A percentile compares a stretch with the other conserved stretches of the same genome.
These are phyloP conservation scores for Scaptomyza graminum DNA, from an alignment of 1,140 invertebrate genomes.

Conservation along the genomic window DNA sequence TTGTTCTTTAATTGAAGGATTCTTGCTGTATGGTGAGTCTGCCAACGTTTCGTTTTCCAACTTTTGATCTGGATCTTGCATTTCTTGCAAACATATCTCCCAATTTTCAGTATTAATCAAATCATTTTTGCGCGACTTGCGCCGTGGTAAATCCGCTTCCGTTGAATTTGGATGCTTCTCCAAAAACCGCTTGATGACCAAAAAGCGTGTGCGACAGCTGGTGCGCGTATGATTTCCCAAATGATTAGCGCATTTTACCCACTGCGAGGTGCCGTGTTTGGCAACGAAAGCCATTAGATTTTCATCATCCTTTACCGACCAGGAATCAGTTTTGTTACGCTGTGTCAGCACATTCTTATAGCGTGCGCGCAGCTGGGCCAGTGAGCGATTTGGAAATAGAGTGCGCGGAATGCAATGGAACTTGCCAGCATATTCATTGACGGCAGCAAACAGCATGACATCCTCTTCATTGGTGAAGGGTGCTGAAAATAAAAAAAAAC, in stretches of 20 bases:
- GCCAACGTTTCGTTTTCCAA: background rate
- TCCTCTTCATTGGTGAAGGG: conserved; percentile 86
- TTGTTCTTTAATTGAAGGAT: no score
- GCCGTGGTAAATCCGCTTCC: conserved; percentile 74
- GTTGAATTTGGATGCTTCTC: conserved; percentile 70
- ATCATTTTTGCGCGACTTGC: conserved; percentile 23
- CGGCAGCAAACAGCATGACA: conserved; percentile 85
- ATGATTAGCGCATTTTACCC: conserved; percentile 83
- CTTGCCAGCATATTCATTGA: conserved; percentile 86
- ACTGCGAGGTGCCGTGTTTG: conserved; percentile 79
- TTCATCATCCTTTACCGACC: conserved; percentile 84
- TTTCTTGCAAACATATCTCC: conserved; percentile 61
- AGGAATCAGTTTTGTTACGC: conserved; percentile 79
- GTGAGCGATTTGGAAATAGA: conserved; percentile 85
- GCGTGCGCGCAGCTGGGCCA: conserved; percentile 85
- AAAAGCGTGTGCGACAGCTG: conserved; percentile 84
- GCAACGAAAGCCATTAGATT: conserved; percentile 82
- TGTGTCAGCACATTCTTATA: conserved; percentile 84
- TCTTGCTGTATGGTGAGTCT: no score
- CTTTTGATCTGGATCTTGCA: conserved; percentile 33
- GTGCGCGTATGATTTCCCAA: conserved; percentile 84
- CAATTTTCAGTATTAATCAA: conserved; percentile 69
- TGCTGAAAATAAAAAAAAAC: conserved; percentile 33
- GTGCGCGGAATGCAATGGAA: conserved; percentile 85
- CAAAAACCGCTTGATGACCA: conserved; percentile 80